Percentiles rank a stretch among this genome's conserved stretches.
These are phyloP conservation scores for Formica selysi DNA, from an alignment of 1,140 invertebrate species.

Conservation along the genomic window DNA sequence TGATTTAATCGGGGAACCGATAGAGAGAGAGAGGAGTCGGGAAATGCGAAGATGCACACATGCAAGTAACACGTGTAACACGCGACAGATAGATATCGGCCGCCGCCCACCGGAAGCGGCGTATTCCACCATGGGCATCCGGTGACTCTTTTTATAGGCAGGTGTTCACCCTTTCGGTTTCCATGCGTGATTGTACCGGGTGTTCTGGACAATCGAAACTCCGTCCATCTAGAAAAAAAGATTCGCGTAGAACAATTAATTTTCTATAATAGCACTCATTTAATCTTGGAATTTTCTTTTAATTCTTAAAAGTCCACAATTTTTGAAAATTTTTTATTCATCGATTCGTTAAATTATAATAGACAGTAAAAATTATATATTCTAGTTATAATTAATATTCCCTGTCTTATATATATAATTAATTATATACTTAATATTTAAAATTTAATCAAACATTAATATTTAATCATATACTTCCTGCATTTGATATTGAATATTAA, in stretches of 20 bases:
- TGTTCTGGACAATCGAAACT: background rate
- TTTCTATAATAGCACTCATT: background rate
- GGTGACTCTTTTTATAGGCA: slow-evolving; percentile 80
- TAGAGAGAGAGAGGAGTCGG: no score
- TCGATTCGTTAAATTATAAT: background rate
- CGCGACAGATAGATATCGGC: slow-evolving; percentile 35
- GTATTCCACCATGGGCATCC: slow-evolving; percentile 78
- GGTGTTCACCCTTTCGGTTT: slow-evolving; percentile 70
- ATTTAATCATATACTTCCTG: background rate
- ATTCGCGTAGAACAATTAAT: background rate
- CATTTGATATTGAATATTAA: background rate
- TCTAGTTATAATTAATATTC: background rate
- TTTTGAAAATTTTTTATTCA: background rate
- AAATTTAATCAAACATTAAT: background rate
- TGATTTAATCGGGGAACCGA: slow-evolving; percentile 39
- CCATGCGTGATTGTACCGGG: slow-evolving; percentile 52
- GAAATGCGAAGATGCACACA: background rate
- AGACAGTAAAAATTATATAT: background rate
- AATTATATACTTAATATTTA: background rate
- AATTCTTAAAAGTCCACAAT: no score
- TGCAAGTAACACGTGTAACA: slow-evolving; percentile 45
- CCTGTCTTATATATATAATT: background rate
- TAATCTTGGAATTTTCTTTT: no score
- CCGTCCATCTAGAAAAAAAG: background rate
- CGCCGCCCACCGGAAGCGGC: slow-evolving; percentile 76